Conservation (phyloP, 23 tunicate genomes). For the Styela clava region DNA sequence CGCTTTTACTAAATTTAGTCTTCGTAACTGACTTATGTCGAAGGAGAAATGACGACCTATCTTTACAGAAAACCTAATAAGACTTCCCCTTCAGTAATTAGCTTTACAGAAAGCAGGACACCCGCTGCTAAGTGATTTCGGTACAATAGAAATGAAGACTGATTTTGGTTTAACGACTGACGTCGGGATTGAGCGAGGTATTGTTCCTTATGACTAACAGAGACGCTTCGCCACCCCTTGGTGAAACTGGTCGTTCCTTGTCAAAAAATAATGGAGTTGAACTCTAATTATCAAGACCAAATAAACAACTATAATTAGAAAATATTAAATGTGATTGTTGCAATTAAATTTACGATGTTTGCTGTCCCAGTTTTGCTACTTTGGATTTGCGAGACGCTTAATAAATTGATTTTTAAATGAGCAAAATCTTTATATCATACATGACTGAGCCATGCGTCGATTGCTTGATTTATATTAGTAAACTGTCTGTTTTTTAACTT, state of each 20-base stretch:
- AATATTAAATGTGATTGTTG: background rate
- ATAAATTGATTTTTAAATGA: too few relatives aligned
- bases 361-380: background rate
- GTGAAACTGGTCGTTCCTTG: too few relatives aligned
- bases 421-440: too few relatives aligned
- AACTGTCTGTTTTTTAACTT: too few relatives aligned
- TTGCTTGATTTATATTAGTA: too few relatives aligned
- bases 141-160: background rate
- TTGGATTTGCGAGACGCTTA: background rate
- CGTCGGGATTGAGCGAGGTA: background rate
- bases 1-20: too few relatives aligned
- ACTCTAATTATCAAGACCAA: background rate
- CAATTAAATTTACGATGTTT: background rate
- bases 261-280: background rate
- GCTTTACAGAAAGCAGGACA: background rate
- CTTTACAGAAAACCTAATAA: background rate
- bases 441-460: too few relatives aligned
- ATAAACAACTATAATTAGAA: background rate
- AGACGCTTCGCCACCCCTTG: background rate
- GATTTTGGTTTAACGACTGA: background rate
- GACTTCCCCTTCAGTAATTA: background rate
- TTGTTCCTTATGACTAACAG: background rate
- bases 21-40: background rate
- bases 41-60: background rate
- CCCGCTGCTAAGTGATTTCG: background rate